Evolutionary conservation across 2,113 vertebrate species (phyloP), one percentile per base, ranked within the genome.

Genomic region (Onychostruthus taczanowskii): DNA sequence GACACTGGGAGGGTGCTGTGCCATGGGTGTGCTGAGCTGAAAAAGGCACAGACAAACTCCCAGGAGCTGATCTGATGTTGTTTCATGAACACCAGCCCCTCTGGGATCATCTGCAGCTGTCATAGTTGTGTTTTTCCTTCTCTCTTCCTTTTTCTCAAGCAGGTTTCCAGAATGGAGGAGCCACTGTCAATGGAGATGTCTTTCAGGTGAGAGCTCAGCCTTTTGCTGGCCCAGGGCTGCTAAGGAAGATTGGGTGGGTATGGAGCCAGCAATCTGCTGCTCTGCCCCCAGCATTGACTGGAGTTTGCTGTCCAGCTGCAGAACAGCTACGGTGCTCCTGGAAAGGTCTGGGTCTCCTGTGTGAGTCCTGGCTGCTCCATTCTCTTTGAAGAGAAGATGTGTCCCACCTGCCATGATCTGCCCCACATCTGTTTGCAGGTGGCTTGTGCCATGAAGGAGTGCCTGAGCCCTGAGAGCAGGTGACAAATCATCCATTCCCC

Each of bases 111-210:
- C 14, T 92, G 17, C 91, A 92, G 43, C 52, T 92, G 52, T 76
- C 33, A n/a, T 56, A 92, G 30, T 63, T 81, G 13, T 86, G 52
- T 63, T 93, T 87, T 23, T n/a, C 47, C 73, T 69, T 91, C 24
- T 97, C 69, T 93, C 49, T 94, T 96, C 90, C 73, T 69, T 88
- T 62, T 84, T 37, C 31, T 91, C 13, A 20, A 99, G 98, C 97
- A 96, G 98, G 78, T 59, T 98, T 99, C 92, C 98, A 97, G 90
- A 99, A 98, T n/a, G 97, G 98, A 84, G 96, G 97, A 56, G 93
- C 98, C 43, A 97, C 98, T 26, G 87, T 99, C 94, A 99, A 99
- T 67, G 99, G 99, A 91, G 99, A 99, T 35, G 77, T 99, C 89
- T 99, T 98, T 97, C 98, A 99, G 99, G 99, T 99, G 94, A 98